Conservation (phyloP, 2,797 vertebrate species). For the Myotis planiceps region DNA sequence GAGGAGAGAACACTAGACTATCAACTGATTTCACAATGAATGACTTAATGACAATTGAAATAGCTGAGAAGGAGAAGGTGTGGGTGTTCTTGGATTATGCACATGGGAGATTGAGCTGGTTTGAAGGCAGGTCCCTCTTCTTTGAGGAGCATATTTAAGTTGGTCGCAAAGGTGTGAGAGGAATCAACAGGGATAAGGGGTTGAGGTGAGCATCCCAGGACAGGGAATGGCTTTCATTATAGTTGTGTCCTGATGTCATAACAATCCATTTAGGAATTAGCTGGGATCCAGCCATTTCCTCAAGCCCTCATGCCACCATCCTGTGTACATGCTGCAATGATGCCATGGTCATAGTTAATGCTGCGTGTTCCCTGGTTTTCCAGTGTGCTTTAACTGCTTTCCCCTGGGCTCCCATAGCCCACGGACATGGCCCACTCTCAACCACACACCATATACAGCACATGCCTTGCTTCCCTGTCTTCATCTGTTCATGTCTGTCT, state of each 20-base stretch:
- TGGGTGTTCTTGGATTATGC: neutral
- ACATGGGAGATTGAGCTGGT: neutral
- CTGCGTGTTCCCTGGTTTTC: accelerated
- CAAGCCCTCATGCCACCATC: neutral
- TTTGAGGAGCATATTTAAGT: neutral
- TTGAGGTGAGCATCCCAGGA: neutral
- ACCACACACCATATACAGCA: accelerated
- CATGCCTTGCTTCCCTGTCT: accelerated
- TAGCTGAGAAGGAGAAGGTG: neutral
- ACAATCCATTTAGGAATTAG: neutral
- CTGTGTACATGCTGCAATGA: accelerated
- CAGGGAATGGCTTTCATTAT: accelerated
- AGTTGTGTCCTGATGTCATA: neutral
- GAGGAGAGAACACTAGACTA: neutral
- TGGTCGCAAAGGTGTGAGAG: neutral
- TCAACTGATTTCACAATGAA: accelerated
- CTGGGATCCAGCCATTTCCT: neutral
- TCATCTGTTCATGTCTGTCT: accelerated
- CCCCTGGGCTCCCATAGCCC: too few relatives aligned
- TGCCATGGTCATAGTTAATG: neutral
- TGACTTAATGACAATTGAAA: accelerated
- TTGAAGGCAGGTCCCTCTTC: neutral
- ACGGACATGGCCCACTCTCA: accelerated
- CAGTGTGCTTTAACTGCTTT: too few relatives aligned
- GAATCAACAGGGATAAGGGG: neutral